phyloP scores from a whole-genome alignment of 2,113 vertebrate genomes.

The Eudorcas thomsonii region DNA sequence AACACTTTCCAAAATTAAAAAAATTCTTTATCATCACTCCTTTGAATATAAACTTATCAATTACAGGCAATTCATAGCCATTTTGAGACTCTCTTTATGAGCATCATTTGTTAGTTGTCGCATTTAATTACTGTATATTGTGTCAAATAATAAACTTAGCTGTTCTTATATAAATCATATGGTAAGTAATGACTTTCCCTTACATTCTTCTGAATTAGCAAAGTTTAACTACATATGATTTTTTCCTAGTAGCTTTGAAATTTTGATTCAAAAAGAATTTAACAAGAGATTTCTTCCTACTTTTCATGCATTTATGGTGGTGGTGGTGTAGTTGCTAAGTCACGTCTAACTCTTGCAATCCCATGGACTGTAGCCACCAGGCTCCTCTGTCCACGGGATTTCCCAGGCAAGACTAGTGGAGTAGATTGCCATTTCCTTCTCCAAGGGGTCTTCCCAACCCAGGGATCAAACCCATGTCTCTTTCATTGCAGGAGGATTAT shows the following conservation, averaged over 20 bases:
- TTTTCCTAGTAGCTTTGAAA: neutral
- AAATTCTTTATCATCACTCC: neutral
- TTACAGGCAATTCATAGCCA: neutral
- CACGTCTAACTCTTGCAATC: neutral
- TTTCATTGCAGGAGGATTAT: neutral
- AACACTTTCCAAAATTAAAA: neutral
- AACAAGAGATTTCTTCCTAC: neutral
- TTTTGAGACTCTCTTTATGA: neutral
- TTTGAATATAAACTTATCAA: neutral
- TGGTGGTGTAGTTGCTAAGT: neutral
- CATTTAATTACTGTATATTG: neutral
- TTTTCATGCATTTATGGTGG: neutral
- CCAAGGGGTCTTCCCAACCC: neutral
- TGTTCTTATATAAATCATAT: neutral
- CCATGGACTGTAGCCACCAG: neutral
- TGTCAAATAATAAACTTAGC: neutral
- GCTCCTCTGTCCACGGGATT: neutral
- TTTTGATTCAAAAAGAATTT: neutral
- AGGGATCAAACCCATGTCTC: neutral
- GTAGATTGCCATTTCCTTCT: neutral
- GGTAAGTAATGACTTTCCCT: neutral
- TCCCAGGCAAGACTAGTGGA: neutral
- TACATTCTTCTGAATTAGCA: neutral
- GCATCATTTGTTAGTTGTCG: neutral
- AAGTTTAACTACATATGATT: neutral